A percentile compares a stretch with the other conserved stretches of the same genome.
Evolutionary conservation across 1,140 invertebrate genomes (phyloP).

Genomic region (Sycobia sp.): DNA sequence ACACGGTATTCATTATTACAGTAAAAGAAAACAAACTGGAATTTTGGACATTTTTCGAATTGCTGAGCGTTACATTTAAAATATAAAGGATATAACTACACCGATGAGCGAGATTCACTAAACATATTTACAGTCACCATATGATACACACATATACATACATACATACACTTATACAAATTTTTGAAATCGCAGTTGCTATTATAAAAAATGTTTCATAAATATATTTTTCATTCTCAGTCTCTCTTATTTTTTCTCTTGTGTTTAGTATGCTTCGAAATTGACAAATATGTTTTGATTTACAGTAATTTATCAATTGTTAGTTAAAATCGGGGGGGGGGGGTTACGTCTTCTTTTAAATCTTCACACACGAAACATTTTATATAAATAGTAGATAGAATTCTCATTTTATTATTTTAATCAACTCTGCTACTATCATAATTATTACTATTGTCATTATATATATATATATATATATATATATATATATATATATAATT

Average conservation of each 20-base stretch:
- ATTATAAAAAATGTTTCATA: too few species aligned
- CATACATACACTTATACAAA: too few species aligned
- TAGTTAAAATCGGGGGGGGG: too few species aligned
- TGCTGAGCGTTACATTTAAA: constrained; percentile 17
- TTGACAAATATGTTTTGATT: too few species aligned
- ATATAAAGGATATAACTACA: constrained; percentile 38
- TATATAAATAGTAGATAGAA: constrained; percentile 33
- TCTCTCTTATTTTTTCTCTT: too few species aligned
- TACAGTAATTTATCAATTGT: too few species aligned
- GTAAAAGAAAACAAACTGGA: neutral
- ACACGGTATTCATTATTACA: neutral
- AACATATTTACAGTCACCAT: constrained; percentile 20
- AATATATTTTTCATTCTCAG: too few species aligned
- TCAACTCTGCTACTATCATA: constrained; percentile 45
- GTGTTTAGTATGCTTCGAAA: too few species aligned
- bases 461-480: constrained; percentile 37
- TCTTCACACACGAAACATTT: too few species aligned
- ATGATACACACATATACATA: neutral
- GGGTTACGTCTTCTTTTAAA: too few species aligned
- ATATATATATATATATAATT: constrained; percentile 57
- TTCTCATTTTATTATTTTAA: constrained; percentile 30
- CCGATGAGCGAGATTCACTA: constrained; percentile 35
- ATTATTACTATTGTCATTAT: constrained; percentile 49
- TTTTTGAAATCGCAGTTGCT: too few species aligned
- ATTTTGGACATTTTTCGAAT: too few species aligned